Base-by-base conservation (phyloP, 2,797 vertebrate genomes). In the Cossypha polioptera region DNA sequence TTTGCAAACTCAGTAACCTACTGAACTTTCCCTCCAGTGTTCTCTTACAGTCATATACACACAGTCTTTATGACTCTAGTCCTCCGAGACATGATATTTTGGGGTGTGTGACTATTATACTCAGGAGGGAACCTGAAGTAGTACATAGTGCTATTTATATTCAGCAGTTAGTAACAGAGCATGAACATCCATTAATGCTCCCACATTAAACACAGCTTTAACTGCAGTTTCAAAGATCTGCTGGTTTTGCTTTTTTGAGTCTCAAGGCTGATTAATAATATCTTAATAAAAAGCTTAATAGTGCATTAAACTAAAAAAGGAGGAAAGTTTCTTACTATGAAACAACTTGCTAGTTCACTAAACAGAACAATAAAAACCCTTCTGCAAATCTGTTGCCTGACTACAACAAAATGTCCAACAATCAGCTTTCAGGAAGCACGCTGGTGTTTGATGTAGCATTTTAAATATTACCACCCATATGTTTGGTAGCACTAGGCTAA, bases 241-340 rank as follows among this genome's bases (percentile, higher is more conserved):
- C 78, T 97, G 59, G 65, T 97, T 96, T 90, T 96, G 85, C 85
- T 95, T 97, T 97, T 96, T 95, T 45, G 62, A 86, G 42, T 55
- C 67, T 94, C 71, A 91, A 79, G 62, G 90, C 96, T 97, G 95
- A 97, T 97, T 97, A 97, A 96, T 97, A 94, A 96, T 94, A 92
- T 92, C 91, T 96, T 96, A 95, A 96, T 82, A 96, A 97, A 95
- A 97, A 95, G 89, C 73, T 97, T 96, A 97, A 97, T 95, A 96
- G 82, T 93, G 82, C 61, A 97, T 96, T 97, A 96, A 90, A 94
- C 38, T 85, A 89, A 92, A 91, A 92, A 79, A 77, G 90, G 61
- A 87, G 78, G 86, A 86, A 95, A 91, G 29, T 93, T 95, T 95
- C 50, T 75, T 95, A 65, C 63, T 88, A 91, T 91, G 73, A 94